Evolutionary conservation across 2,113 vertebrate genomes (phyloP).

Genomic region (Natator depressus): DNA sequence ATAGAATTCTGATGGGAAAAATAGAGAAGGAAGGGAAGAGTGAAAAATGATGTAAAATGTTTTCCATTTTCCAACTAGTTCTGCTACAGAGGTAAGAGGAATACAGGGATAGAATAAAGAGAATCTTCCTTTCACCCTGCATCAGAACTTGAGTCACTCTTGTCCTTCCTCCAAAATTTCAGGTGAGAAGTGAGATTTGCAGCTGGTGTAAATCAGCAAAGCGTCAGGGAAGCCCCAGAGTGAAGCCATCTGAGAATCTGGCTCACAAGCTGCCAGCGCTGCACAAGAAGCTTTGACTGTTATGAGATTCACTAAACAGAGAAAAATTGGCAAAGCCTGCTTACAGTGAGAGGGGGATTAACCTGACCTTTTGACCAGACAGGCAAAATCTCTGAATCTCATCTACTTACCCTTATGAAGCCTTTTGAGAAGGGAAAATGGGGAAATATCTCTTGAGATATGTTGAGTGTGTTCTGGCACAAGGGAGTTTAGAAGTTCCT

Average conservation of each 20-base stretch:
- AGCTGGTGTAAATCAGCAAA: not conserved
- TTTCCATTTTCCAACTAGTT: not conserved
- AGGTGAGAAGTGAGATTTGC: not conserved
- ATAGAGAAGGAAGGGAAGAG: not conserved
- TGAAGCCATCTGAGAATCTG: not conserved
- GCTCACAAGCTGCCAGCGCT: not conserved
- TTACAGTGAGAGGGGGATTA: not conserved
- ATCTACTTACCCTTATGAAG: not conserved
- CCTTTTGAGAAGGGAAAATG: not conserved
- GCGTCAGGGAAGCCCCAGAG: not conserved
- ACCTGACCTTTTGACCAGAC: not conserved
- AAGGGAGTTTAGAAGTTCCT: not conserved
- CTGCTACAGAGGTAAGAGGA: not conserved
- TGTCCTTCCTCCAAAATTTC: not conserved
- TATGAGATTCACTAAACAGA: not conserved
- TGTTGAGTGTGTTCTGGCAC: not conserved
- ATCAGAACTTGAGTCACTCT: not conserved
- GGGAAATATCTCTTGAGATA: not conserved
- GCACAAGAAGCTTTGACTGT: not conserved
- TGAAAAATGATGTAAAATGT: not conserved
- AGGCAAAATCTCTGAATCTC: not conserved
- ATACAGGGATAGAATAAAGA: not conserved
- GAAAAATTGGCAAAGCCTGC: not conserved
- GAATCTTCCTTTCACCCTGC: not conserved
- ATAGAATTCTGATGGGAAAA: not conserved